A percentile compares a stretch with the other conserved stretches of the same genome.
phyloP scores from a whole-genome alignment of 2,113 vertebrate species.

The Pangasianodon hypophthalmus region DNA sequence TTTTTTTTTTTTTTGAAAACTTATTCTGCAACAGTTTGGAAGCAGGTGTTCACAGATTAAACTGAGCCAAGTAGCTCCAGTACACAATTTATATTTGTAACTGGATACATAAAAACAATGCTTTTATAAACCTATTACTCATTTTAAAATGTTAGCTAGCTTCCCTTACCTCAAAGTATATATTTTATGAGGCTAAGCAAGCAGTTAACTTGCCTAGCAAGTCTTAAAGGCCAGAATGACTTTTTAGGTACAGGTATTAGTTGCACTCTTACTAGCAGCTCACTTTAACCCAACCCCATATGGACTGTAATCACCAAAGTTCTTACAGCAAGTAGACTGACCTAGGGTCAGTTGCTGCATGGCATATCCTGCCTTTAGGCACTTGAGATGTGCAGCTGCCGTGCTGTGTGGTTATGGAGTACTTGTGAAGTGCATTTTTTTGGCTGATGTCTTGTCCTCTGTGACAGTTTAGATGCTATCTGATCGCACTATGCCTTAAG shows the following conservation, averaged over 20 bases:
- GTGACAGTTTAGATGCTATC: conserved; percentile 19
- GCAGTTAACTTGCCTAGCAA: not conserved
- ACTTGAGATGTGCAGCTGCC: not conserved
- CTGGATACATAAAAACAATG: not conserved
- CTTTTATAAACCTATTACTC: not conserved
- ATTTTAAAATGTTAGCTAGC: too few relatives aligned
- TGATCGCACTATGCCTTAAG: conserved; percentile 33
- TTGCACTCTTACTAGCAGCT: not conserved
- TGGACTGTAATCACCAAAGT: not conserved
- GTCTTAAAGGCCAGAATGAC: not conserved
- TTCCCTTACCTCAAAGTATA: not conserved
- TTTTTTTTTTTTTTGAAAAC: not conserved
- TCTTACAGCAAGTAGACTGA: not conserved
- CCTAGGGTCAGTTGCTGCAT: not conserved
- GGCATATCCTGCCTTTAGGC: not conserved
- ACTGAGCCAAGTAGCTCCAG: not conserved
- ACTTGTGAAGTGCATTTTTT: not conserved
- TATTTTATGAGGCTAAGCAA: not conserved
- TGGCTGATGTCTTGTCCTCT: conserved; percentile 3
- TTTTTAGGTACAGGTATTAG: not conserved
- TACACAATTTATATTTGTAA: not conserved
- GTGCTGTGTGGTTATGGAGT: not conserved
- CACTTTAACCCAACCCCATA: not conserved
- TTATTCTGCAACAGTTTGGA: not conserved
- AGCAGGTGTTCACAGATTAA: not conserved